Conservation (phyloP, 2,888 invertebrate species). For the Mythimna pallens region DNA sequence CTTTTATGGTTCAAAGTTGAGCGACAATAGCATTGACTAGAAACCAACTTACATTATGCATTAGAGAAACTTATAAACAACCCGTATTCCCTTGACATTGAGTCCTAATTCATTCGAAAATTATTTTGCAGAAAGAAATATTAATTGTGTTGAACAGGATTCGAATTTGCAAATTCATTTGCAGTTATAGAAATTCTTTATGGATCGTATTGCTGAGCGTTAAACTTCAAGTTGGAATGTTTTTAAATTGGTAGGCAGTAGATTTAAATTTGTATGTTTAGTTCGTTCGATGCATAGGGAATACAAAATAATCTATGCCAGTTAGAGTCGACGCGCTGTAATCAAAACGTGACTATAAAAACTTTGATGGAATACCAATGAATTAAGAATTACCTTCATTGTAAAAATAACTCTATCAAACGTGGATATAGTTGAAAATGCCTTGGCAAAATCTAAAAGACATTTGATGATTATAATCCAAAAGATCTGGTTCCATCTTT, state of each 20-base stretch:
- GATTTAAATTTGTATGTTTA: constrained; percentile 60
- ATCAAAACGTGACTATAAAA: constrained; percentile 76
- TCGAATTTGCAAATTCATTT: constrained; percentile 43
- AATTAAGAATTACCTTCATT: constrained; percentile 57
- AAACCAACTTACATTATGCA: constrained; percentile 54
- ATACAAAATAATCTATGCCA: constrained; percentile 72
- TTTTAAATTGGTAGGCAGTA: constrained; percentile 30
- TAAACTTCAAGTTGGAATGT: constrained; percentile 51
- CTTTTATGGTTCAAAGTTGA: constrained; percentile 80
- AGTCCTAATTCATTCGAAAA: constrained; percentile 57
- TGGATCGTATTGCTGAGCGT: constrained; percentile 23
- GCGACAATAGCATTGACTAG: constrained; percentile 70
- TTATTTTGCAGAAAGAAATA: constrained; percentile 38
- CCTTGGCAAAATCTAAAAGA: constrained; percentile 8
- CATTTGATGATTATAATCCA: constrained; percentile 44
- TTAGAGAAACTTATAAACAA: constrained; percentile 35
- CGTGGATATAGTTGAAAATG: neutral
- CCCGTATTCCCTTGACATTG: constrained; percentile 49
- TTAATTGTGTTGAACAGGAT: constrained; percentile 60
- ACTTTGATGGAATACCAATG: constrained; percentile 75
- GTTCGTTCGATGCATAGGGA: constrained; percentile 76
- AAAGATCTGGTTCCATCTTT: constrained; percentile 53
- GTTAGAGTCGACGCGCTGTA: constrained; percentile 55
- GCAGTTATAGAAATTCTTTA: neutral
- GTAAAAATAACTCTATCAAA: constrained; percentile 30